Conservation (phyloP, 1,140 invertebrate species). For the Agrilus planipennis region DNA sequence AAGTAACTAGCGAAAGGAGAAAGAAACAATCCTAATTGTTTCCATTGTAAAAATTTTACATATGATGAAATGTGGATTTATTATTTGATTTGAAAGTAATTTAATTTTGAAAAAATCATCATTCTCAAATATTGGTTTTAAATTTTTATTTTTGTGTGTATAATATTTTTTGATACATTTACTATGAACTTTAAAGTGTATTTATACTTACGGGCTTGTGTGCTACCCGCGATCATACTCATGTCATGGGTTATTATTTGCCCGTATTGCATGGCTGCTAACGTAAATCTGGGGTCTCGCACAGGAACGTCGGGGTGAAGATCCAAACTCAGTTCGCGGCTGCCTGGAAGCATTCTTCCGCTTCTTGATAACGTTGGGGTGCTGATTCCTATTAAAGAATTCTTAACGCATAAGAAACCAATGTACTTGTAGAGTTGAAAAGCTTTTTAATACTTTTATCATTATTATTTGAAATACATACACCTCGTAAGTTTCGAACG, state of each 20-base stretch:
- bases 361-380: constrained; percentile 50
- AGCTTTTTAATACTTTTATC: too few species aligned
- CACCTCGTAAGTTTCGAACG: too few species aligned
- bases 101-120: too few species aligned
- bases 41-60: too few species aligned
- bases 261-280: constrained; percentile 76
- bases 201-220: constrained; percentile 55
- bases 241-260: constrained; percentile 83
- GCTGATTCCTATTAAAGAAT: constrained; percentile 42
- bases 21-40: too few species aligned
- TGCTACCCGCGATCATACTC: constrained; percentile 56
- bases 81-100: too few species aligned
- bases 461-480: too few species aligned
- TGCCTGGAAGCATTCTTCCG: constrained; percentile 47
- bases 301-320: constrained; percentile 54
- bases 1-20: too few species aligned
- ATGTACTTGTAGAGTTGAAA: background rate
- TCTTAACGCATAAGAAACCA: background rate
- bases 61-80: too few species aligned
- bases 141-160: too few species aligned
- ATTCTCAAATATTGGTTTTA: too few species aligned
- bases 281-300: constrained; percentile 54
- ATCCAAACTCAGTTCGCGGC: constrained; percentile 55
- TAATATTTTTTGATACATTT: background rate
- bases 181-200: background rate